Base-by-base conservation (phyloP, 2,113 vertebrate genomes). In the Anhinga rufa region DNA sequence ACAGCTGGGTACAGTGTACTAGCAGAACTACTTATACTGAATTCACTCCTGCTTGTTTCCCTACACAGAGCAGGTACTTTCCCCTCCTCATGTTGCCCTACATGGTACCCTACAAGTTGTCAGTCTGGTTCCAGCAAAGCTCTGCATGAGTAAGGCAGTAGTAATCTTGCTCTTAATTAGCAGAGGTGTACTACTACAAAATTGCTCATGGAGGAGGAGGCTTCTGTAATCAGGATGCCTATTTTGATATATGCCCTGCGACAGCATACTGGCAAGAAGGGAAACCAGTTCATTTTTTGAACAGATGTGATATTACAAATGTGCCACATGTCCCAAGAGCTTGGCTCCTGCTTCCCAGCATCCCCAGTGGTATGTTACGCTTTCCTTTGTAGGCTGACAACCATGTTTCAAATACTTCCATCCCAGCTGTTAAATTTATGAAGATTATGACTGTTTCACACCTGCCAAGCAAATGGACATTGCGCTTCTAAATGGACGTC, bases 1-100 rank as follows among this genome's bases (percentile, higher is more conserved):
- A 26, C 25, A 74, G 66, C 60, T 36, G 60, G 28, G 12, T 66
- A 77, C 18, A 20, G 6, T 10, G 42, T 9, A 6, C 44, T 91
- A 54, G 29, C 21, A 57, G 28, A 78, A 29, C 6, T 62, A 0
- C 17, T 62, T 7, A 2, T 4, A 1, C 0, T 34, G 62, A 9
- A 31, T 34, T 40, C 10, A 2, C 4, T 72, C 31, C 66, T 65
- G 38, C 28, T 38, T 26, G 26, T 77, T 83, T 38, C 51, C 58
- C 58, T 32, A 12, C 14, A 4, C 52, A 38, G 4, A 38, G 54
- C 3, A 12, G 42, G 20, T 28, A 9, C 22, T 1, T 75, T 58
- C 10, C 28, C 10, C 18, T 64, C 48, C 48, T 78, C 1, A 0
- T 3, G 16, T 34, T 87, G 46, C n/a, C 16, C 32, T 34, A n/a